Evolutionary conservation across 2,888 invertebrate species (phyloP).

Genomic region (Notodonta dromedarius): DNA sequence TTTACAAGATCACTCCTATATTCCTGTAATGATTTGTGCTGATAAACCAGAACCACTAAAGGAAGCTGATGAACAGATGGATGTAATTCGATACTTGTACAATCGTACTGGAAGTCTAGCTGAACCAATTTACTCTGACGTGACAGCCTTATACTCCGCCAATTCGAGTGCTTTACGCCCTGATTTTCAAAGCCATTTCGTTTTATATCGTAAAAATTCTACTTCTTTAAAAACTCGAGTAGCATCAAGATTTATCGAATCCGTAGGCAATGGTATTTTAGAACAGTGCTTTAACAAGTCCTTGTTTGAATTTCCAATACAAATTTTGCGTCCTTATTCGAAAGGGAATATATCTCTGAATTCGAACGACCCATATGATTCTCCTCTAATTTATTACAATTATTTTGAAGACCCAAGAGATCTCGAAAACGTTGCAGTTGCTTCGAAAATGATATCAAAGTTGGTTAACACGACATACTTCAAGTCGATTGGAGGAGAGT

Average conservation of each 20-base stretch:
- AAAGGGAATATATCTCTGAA: neutral
- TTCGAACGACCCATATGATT: neutral
- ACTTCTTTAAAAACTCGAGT: neutral
- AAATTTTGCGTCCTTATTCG: neutral
- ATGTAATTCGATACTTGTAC: neutral
- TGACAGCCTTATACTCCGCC: neutral
- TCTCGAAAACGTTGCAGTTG: neutral
- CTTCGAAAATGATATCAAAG: neutral
- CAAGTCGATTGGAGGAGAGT: neutral
- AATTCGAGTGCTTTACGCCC: neutral
- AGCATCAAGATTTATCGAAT: neutral
- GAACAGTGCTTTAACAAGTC: neutral
- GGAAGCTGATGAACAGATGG: neutral
- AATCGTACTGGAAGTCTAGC: neutral
- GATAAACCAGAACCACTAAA: neutral
- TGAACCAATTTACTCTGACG: neutral
- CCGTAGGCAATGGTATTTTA: neutral
- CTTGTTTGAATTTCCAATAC: neutral
- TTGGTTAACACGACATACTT: constrained; percentile 9
- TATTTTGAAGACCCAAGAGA: neutral
- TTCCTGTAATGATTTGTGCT: neutral
- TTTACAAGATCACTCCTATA: neutral
- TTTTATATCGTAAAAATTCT: neutral
- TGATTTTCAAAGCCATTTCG: neutral
- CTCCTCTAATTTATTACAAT: neutral